phyloP scores from a whole-genome alignment of 2,888 invertebrate genomes.

The Drepanosiphum platanoidis region DNA sequence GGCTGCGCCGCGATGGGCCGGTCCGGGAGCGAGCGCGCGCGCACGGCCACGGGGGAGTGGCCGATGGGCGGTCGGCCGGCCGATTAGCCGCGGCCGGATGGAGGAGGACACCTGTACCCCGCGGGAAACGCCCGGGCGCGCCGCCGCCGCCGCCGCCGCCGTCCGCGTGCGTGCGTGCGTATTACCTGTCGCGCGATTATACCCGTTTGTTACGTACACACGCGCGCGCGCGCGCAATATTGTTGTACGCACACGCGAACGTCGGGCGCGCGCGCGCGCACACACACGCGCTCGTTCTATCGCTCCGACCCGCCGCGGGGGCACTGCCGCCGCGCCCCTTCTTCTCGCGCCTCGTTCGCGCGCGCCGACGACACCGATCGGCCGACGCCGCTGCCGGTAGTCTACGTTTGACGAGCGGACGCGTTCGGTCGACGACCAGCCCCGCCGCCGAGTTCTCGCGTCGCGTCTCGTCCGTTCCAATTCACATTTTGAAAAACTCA shows the following conservation, averaged over 20 bases:
- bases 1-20: background rate
- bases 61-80: constrained; percentile 13
- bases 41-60: background rate
- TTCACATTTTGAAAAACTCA: background rate
- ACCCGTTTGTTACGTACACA: background rate
- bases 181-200: constrained; percentile 10
- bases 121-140: constrained; percentile 42
- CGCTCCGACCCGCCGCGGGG: background rate
- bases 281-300: background rate
- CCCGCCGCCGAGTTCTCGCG: constrained; percentile 9
- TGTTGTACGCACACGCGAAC: background rate
- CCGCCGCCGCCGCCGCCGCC: constrained; percentile 1
- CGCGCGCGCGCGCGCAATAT: background rate
- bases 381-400: background rate
- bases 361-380: background rate
- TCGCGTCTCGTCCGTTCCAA: background rate
- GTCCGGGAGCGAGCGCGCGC: constrained; percentile 29
- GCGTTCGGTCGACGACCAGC: constrained; percentile 56
- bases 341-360: background rate
- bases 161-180: background rate
- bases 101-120: background rate
- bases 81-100: constrained; percentile 36
- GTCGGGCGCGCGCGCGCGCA: background rate
- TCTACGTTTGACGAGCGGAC: constrained; percentile 54
- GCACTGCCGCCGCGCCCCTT: background rate